Evolutionary conservation across 2,888 invertebrate genomes (phyloP), one percentile per base, ranked within the genome.

Genomic region (Ferdinandea cuprea): DNA sequence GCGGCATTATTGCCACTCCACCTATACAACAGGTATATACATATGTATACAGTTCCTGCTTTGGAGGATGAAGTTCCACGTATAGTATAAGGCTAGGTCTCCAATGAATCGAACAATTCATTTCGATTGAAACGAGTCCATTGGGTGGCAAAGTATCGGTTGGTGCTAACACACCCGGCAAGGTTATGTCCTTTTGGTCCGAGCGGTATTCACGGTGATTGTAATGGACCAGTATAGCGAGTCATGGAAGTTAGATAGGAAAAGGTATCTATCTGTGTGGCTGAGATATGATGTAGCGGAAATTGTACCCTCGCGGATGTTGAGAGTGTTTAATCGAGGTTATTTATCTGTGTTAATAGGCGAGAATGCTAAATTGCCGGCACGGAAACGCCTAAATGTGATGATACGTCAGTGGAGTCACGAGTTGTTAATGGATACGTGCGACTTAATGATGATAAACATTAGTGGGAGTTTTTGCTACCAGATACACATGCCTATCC

Each of bases 341-440:
- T 52, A 72, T 78, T 72, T 65, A 54, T 72, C 58, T 50, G 44
- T 48, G 42, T 25, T 52, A n/a, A 72, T 72, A 42, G 72, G 28
- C 19, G 46, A 50, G 48, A 28, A 50, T 50, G 30, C 54, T 35
- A 46, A 44, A 73, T 56, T 40, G 46, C n/a, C 21, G 37, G 37
- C 21, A 21, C 4, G 63, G 21, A 37, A 48, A 30, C 15, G 6
- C 15, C 35, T n/a, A 21, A 30, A 35, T 25, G 37, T 25, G 35
- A 63, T 48, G 37, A 37, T 63, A 25, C 7, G 48, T 63, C 48
- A 50, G 9, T 50, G 44, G 13, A 9, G 25, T 48, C 44, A 21
- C 13, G 19, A 30, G 25, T 25, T 25, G n/a, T 11, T 19, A 61
- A 13, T 28, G 40, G 15, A 17, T 48, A n/a, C 17, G 30, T 5